These are phyloP conservation scores for Pantherophis vulpinus DNA, from an alignment of 2,797 vertebrate genomes.

Conservation along the genomic window DNA sequence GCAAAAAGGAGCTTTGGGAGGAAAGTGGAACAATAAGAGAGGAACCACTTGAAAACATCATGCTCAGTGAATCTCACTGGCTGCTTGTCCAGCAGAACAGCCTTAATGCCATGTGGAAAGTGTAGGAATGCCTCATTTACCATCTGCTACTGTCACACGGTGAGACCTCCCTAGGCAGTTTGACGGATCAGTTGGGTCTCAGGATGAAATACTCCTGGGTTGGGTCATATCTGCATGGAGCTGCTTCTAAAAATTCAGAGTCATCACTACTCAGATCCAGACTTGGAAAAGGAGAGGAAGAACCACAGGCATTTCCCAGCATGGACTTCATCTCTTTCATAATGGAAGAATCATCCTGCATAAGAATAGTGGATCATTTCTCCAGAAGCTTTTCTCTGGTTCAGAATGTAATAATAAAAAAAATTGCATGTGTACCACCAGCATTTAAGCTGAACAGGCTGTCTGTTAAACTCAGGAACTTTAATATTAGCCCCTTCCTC, in stretches of 20 bases:
- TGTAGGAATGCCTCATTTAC: neutral
- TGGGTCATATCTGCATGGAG: neutral
- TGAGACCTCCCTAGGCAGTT: neutral
- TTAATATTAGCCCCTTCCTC: neutral
- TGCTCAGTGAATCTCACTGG: neutral
- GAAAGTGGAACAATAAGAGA: conserved; percentile 3
- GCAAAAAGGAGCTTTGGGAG: conserved; percentile 15
- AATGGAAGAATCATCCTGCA: neutral
- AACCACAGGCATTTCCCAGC: neutral
- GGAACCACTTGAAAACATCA: neutral
- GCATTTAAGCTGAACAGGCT: neutral
- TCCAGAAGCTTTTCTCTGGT: neutral
- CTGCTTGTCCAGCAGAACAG: neutral
- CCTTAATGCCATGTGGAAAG: neutral
- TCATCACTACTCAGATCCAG: neutral
- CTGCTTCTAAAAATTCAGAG: neutral
- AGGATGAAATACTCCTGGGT: neutral
- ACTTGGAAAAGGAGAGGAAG: neutral
- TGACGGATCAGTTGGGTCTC: neutral
- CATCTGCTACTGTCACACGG: neutral
- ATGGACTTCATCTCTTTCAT: neutral
- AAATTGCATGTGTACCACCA: neutral
- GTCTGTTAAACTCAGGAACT: neutral
- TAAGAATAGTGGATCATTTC: neutral
- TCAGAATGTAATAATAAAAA: neutral